Base-by-base conservation (phyloP, 2,113 vertebrate species). In the Cercopithecus mona region DNA sequence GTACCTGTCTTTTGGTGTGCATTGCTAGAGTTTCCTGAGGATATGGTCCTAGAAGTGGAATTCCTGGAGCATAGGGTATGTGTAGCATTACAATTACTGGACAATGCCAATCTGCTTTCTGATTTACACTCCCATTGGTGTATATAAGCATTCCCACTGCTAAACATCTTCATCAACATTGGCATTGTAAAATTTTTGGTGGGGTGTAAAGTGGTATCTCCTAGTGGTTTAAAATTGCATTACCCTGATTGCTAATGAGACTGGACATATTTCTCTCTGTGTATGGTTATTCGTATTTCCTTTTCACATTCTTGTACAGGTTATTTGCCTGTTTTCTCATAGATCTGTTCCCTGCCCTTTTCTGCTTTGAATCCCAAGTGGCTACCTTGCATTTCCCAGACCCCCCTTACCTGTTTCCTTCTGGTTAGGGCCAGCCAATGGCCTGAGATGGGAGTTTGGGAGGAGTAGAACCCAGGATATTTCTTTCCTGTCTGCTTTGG, bases 291-390 rank as follows among this genome's bases (percentile, higher is more conserved):
- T 94, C 61, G 35, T 40, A 45, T 92, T 93, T 84, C 30, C 35
- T 87, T 86, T 79, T 45, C 32, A 66, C 50, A 23, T 94, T 90
- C 22, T 23, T 79, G 1, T 23, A 8, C 14, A 93, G n/a, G 9
- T 80, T 66, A 70, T 84, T 92, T 89, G 45, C 22, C 23, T 45
- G 1, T 92, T 96, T 94, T 89, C 73, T 95, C 35, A 96, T 59
- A 38, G 17, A 76, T 85, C 6, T 9, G 45, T 89, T 64, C 38
- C 9, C 30, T 76, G 35, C 4, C 2, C 20, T 89, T 91, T 27
- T 8, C 52, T 83, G 22, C 45, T 91, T 91, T 94, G 79, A 86
- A 86, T 73, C 23, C 8, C 73, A 32, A 61, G 35, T 40, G 61
- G 1, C 6, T 59, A 35, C 8, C 20, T 5, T 93, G 40, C 23